Conservation (phyloP, 2,888 invertebrate genomes). For the Cotesia congregata region DNA sequence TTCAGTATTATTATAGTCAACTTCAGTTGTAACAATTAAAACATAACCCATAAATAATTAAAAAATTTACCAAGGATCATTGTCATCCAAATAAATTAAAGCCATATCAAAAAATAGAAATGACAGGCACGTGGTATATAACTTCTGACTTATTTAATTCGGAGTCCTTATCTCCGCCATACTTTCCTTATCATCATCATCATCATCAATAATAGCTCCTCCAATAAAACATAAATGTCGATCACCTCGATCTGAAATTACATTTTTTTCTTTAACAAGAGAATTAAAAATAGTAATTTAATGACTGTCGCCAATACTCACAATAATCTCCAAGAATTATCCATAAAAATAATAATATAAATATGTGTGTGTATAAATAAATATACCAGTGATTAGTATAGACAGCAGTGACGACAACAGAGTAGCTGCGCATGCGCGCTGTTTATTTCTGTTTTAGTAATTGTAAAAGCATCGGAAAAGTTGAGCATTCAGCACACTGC, state of each 20-base stretch:
- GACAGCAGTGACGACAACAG: not conserved
- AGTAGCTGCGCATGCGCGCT: not conserved
- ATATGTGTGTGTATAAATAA: not conserved
- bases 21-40: not conserved
- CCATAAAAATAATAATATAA: not conserved
- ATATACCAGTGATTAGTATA: not conserved
- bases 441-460: not conserved
- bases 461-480: conserved; percentile 5
- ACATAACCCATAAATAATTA: conserved; percentile 2
- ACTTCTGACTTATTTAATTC: not conserved
- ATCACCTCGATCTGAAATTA: not conserved
- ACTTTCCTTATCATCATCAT: not conserved
- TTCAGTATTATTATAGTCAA: too few relatives aligned
- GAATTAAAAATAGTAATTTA: not conserved
- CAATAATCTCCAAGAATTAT: too few relatives aligned
- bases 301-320: not conserved
- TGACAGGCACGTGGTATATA: not conserved
- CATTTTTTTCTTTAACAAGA: not conserved
- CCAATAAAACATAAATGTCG: too few relatives aligned
- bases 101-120: conserved; percentile 55
- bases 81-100: conserved; percentile 64
- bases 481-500: not conserved
- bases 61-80: conserved; percentile 63
- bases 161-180: not conserved
- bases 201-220: not conserved